A percentile compares a stretch with the other conserved stretches of the same genome.
phyloP scores from a whole-genome alignment of 2,797 vertebrate genomes.

The Sebastes jordani region DNA sequence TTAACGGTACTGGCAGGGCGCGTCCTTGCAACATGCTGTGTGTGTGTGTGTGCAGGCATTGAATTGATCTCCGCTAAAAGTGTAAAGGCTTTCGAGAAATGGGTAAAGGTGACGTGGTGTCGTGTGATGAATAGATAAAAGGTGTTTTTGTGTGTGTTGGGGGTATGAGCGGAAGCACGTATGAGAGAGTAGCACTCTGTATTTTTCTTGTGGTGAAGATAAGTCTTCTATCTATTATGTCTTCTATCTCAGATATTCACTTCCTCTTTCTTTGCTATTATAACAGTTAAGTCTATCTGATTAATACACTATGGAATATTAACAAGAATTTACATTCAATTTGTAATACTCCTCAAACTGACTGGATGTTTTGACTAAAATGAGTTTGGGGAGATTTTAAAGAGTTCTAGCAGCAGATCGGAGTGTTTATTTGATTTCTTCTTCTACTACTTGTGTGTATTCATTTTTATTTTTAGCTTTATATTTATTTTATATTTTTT shows the following conservation, averaged over 20 bases:
- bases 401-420: neutral
- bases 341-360: neutral
- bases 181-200: neutral
- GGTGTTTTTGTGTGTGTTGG: neutral
- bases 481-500: neutral
- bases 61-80: neutral
- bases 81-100: slow-evolving; percentile 34
- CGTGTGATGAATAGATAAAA: neutral
- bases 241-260: neutral
- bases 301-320: neutral
- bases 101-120: slow-evolving; percentile 20
- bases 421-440: neutral
- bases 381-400: neutral
- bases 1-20: neutral
- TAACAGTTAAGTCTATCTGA: neutral
- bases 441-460: neutral
- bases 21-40: neutral
- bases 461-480: neutral
- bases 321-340: too few relatives aligned
- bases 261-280: neutral
- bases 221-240: neutral
- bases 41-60: neutral
- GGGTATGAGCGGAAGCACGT: neutral
- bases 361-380: neutral
- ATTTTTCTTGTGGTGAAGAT: neutral